Evolutionary conservation across 2,888 invertebrate species (phyloP).

Genomic region (Trypoxylon attenuatum): DNA sequence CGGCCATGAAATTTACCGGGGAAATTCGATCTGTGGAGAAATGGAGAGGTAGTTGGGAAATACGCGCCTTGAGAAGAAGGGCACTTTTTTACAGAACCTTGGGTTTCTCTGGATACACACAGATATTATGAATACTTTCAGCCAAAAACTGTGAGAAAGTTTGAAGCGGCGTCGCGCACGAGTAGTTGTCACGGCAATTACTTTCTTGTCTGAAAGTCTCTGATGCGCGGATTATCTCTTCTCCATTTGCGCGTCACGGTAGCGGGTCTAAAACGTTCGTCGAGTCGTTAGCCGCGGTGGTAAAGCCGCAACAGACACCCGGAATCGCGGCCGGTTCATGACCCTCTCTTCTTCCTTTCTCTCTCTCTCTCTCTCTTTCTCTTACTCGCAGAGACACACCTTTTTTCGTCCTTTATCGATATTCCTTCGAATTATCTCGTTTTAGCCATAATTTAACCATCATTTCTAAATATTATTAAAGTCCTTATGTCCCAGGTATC

Average conservation of each 20-base stretch:
- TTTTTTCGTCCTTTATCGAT: background rate
- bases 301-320: background rate
- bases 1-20: background rate
- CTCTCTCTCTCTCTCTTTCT: background rate
- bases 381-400: background rate
- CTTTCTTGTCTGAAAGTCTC: background rate
- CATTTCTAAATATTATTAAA: no score
- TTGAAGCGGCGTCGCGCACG: no score
- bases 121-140: no score
- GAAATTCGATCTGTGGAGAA: background rate
- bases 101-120: no score
- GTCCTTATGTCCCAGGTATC: no score
- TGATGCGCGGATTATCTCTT: background rate
- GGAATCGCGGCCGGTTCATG: background rate
- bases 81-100: no score
- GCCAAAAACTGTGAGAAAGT: no score
- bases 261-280: background rate
- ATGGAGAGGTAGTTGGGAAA: background rate
- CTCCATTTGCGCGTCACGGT: background rate
- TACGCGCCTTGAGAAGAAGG: no score
- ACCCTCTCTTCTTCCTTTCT: background rate
- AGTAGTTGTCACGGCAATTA: conserved; percentile 1
- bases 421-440: no score
- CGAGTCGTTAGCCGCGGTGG: background rate
- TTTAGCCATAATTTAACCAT: no score